Evolutionary conservation across 2,797 vertebrate genomes (phyloP).

Genomic region (Argentina silus): DNA sequence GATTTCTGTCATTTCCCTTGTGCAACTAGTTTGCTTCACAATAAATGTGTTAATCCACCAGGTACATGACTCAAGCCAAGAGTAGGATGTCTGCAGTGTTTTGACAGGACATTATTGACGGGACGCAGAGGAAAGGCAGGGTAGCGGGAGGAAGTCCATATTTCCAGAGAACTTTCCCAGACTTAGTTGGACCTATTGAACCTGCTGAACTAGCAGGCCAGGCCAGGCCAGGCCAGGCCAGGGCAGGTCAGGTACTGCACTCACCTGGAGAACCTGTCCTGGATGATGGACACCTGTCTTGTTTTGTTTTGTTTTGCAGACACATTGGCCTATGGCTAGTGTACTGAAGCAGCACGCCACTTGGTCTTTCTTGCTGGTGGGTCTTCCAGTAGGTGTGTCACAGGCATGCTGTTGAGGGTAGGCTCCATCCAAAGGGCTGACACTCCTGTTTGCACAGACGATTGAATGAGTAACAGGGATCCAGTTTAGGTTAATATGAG

Average conservation of each 20-base stretch:
- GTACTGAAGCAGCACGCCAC: not conserved
- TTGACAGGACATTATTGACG: too few species aligned
- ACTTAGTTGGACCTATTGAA: not conserved
- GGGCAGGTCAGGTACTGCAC: not conserved
- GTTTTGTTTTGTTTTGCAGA: not conserved
- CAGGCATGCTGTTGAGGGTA: constrained; percentile 5
- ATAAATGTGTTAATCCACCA: too few species aligned
- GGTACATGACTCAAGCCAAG: too few species aligned
- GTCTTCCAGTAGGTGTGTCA: not conserved
- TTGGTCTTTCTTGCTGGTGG: not conserved
- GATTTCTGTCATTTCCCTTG: constrained; percentile 1
- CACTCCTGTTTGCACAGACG: too few species aligned
- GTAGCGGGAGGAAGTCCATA: too few species aligned
- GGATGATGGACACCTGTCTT: too few species aligned
- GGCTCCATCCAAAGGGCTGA: too few species aligned
- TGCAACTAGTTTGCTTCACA: not conserved
- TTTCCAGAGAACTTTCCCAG: not conserved
- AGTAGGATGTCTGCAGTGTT: too few species aligned
- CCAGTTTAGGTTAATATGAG: constrained; percentile 15
- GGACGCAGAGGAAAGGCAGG: too few species aligned
- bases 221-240: not conserved
- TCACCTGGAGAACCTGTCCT: not conserved
- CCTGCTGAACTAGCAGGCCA: not conserved
- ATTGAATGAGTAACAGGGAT: too few species aligned
- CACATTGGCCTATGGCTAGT: not conserved